These are phyloP conservation scores for Tricholaema leucomelas DNA, from an alignment of 2,113 vertebrate species.

Conservation along the genomic window DNA sequence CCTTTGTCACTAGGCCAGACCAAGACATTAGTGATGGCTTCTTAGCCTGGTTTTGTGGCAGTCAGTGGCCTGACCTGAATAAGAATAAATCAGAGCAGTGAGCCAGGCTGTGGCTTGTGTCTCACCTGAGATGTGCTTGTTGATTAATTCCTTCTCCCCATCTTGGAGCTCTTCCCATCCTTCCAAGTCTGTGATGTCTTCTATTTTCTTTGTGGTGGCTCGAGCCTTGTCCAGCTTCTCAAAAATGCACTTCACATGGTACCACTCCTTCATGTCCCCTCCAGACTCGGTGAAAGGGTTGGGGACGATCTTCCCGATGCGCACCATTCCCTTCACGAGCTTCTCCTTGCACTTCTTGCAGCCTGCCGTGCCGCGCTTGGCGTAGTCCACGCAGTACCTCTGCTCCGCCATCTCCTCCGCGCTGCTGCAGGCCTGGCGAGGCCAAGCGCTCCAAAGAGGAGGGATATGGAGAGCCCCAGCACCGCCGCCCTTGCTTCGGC, in stretches of 20 bases:
- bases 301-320: constrained; percentile 94
- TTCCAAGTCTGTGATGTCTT: constrained; percentile 94
- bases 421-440: background rate
- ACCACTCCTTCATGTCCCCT: constrained; percentile 99
- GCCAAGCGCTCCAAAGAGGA: background rate
- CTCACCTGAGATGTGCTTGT: constrained; percentile 87
- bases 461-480: background rate
- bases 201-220: constrained; percentile 95
- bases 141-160: constrained; percentile 88
- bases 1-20: background rate
- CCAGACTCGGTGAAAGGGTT: constrained; percentile 97
- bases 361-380: constrained; percentile 92
- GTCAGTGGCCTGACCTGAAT: accelerated
- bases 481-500: background rate
- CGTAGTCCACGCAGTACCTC: constrained; percentile 93
- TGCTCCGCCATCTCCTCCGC: constrained; percentile 88
- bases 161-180: constrained; percentile 96
- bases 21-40: background rate
- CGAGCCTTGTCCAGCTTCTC: constrained; percentile 95
- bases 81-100: accelerated
- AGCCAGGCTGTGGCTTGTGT: too few species aligned
- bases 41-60: accelerated
- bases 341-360: constrained; percentile 99
- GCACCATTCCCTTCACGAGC: constrained; percentile 89
- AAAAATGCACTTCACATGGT: constrained; percentile 95